A percentile compares a stretch with the other conserved stretches of the same genome.
phyloP scores from a whole-genome alignment of 2,797 vertebrate species.

The Silurus aristotelis region DNA sequence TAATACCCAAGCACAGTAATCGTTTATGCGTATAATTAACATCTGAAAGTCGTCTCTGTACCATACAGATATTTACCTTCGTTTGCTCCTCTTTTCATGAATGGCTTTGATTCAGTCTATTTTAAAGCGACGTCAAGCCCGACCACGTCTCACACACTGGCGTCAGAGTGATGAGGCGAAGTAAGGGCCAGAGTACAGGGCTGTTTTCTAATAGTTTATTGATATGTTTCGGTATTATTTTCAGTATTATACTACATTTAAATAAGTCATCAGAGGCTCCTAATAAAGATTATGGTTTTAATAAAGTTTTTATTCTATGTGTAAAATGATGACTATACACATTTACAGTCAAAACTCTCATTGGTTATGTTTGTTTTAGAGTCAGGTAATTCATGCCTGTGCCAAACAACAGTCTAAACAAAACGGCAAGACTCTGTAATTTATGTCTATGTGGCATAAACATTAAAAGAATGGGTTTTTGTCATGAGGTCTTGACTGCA shows the following conservation, averaged over 20 bases:
- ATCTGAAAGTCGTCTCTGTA: constrained; percentile 62
- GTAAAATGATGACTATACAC: neutral
- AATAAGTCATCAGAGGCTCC: neutral
- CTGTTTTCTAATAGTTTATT: constrained; percentile 33
- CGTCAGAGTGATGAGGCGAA: constrained; percentile 52
- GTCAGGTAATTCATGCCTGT: constrained; percentile 30
- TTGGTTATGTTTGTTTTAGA: constrained; percentile 19
- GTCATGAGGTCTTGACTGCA: neutral
- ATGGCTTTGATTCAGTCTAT: constrained; percentile 75
- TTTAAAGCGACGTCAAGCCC: constrained; percentile 60
- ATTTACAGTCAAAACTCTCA: neutral
- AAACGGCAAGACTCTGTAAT: constrained; percentile 13
- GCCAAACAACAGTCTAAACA: constrained; percentile 31
- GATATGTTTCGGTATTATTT: neutral
- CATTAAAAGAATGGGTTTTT: neutral
- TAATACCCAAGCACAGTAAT: constrained; percentile 72
- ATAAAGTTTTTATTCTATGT: neutral
- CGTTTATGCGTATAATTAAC: constrained; percentile 67
- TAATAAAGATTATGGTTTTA: neutral
- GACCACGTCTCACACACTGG: constrained; percentile 59
- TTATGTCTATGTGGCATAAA: constrained; percentile 25
- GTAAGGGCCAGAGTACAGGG: neutral
- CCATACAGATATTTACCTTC: constrained; percentile 72
- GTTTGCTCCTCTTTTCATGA: constrained; percentile 70
- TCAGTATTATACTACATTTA: neutral